phyloP scores from a whole-genome alignment of 92 coral and sea anemone species.

The Zoanthus gigantus region DNA sequence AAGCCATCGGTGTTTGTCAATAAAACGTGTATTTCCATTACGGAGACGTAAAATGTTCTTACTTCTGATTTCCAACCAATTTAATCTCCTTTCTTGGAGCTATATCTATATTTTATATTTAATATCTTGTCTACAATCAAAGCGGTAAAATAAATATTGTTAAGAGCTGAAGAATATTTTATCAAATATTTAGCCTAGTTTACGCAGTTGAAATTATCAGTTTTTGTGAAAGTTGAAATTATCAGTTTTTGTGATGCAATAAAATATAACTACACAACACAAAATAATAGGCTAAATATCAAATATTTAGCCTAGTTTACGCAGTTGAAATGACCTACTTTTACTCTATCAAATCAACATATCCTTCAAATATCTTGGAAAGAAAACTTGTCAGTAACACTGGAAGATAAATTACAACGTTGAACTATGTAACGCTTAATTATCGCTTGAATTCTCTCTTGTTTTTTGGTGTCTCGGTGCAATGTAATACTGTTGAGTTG shows the following conservation, averaged over 20 bases:
- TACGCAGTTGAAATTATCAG: neutral
- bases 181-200: neutral
- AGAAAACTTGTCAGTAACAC: neutral
- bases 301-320: neutral
- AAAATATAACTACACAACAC: no score
- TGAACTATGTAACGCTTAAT: neutral
- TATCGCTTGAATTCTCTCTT: slow-evolving; percentile 53
- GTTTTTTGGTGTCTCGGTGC: slow-evolving; percentile 79
- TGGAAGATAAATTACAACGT: no score
- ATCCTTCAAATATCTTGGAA: neutral
- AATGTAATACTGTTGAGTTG: slow-evolving; percentile 72
- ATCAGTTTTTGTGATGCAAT: no score
- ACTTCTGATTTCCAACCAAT: neutral
- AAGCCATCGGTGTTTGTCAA: neutral
- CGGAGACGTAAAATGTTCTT: neutral
- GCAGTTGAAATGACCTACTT: neutral
- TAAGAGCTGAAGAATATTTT: neutral
- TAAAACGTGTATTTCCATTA: neutral
- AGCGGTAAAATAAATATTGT: neutral
- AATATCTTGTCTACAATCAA: neutral
- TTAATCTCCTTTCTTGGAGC: neutral
- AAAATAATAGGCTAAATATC: no score
- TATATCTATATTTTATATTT: neutral
- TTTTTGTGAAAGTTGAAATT: no score
- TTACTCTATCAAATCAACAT: neutral